Evolutionary conservation across 2,113 vertebrate genomes (phyloP).

Genomic region (Synchiropus splendidus): DNA sequence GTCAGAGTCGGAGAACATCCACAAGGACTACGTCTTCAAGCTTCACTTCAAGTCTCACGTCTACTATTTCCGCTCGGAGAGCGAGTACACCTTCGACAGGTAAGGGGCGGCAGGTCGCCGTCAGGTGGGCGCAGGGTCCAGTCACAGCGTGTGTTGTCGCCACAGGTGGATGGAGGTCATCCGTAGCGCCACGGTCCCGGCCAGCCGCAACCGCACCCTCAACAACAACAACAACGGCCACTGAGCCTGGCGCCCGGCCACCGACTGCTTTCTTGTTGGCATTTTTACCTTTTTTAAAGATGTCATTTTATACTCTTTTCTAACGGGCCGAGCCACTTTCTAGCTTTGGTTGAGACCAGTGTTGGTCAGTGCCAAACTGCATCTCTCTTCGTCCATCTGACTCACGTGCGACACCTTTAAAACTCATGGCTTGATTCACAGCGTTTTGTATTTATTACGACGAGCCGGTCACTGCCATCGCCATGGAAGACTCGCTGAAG

Average conservation of each 20-base stretch:
- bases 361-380: slow-evolving; percentile 27
- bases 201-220: slow-evolving; percentile 66
- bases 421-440: slow-evolving; percentile 25
- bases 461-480: slow-evolving; percentile 41
- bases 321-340: slow-evolving; percentile 60
- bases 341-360: slow-evolving; percentile 48
- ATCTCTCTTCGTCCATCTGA: slow-evolving; percentile 15
- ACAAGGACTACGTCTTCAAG: slow-evolving; percentile 98
- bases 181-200: slow-evolving; percentile 86
- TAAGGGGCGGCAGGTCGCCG: slow-evolving; percentile 21
- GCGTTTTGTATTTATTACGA: slow-evolving; percentile 48
- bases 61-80: slow-evolving; percentile 97
- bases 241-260: slow-evolving; percentile 56
- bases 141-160: background rate
- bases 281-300: slow-evolving; percentile 72
- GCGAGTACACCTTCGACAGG: slow-evolving; percentile 94
- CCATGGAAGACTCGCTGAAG: too few relatives aligned
- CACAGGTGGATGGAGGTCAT: slow-evolving; percentile 98
- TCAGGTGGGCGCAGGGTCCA: background rate
- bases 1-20: slow-evolving; percentile 87
- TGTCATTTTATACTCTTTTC: slow-evolving; percentile 71
- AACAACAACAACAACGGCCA: slow-evolving; percentile 81
- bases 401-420: background rate
- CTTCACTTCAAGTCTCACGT: slow-evolving; percentile 98
- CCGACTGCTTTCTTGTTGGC: slow-evolving; percentile 58